A percentile compares a stretch with the other conserved stretches of the same genome.
Evolutionary conservation across 2,888 invertebrate genomes (phyloP).

Genomic region (Ichneumoninae sp.): DNA sequence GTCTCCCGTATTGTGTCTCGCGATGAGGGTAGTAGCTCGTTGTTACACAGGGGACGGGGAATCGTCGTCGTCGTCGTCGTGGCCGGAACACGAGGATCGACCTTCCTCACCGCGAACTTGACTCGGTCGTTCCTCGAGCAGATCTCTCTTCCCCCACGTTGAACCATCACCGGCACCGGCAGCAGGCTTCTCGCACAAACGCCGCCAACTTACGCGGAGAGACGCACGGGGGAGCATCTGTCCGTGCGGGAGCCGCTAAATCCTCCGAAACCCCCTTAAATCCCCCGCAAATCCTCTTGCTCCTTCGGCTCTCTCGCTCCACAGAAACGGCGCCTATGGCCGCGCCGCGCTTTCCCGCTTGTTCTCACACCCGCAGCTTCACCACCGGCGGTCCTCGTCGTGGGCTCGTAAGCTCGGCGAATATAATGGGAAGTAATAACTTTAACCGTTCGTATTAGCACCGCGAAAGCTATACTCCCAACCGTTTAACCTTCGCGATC

Average conservation of each 20-base stretch:
- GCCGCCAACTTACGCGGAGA: constrained; percentile 71
- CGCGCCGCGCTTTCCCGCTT: constrained; percentile 16
- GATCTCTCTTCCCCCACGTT: constrained; percentile 54
- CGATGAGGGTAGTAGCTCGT: constrained; percentile 61
- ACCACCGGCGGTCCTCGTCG: constrained; percentile 25
- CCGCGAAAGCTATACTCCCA: constrained; percentile 63
- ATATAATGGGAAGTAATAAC: constrained; percentile 76
- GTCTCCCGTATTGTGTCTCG: constrained; percentile 80
- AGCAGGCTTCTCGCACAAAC: constrained; percentile 53
- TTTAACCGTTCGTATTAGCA: constrained; percentile 74
- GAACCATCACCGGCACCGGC: constrained; percentile 24
- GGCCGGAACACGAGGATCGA: constrained; percentile 72
- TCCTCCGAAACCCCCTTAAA: constrained; percentile 77
- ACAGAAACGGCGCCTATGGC: constrained; percentile 5
- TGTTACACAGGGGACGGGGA: constrained; percentile 56
- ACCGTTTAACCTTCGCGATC: constrained; percentile 66
- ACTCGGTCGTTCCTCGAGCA: constrained; percentile 65
- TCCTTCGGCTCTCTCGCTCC: constrained; percentile 46
- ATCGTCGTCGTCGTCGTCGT: constrained; percentile 54
- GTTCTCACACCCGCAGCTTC: constrained; percentile 46
- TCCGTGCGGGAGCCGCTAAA: constrained; percentile 77
- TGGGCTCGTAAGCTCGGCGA: constrained; percentile 55
- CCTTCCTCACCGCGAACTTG: constrained; percentile 66
- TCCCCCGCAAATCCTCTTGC: constrained; percentile 75
- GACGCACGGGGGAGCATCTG: constrained; percentile 79